Evolutionary conservation across 2,113 vertebrate species (phyloP), one percentile per base, ranked within the genome.

Genomic region (Eira barbara): DNA sequence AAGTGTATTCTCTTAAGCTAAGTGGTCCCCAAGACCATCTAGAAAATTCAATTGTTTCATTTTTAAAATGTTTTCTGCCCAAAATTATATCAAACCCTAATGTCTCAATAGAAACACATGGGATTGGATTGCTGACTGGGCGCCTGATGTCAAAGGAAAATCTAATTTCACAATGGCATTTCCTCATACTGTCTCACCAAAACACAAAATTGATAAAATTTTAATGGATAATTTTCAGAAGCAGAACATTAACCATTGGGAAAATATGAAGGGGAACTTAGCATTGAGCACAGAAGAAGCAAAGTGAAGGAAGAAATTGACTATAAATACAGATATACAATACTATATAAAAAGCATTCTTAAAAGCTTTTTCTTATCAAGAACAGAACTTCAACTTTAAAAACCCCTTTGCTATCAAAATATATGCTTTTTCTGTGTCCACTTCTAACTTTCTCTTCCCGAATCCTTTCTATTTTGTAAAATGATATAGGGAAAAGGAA

Each of bases 1-100:
- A 99, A 99, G 99, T 99, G 99, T 99, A 99, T 99, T 99, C 99
- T 99, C 99, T 99, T 99, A 99, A 99, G 99, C 99, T 99, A 99
- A 99, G 99, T 99, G 99, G 99, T 99, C 99, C 99, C 99, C 98
- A 99, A 99, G 99, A 99, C 99, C 99, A 99, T 99, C 99, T 99
- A 99, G 99, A 99, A 99, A 99, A 99, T 99, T 99, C 99, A 99
- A 99, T 99, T 99, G 99, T 99, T 99, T 99, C 99, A 99, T 99
- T 99, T 98, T 99, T 99, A 99, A 99, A 99, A 99, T 99, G 99
- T 99, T 99, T 99, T 99, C 99, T 99, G 99, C 99, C 99, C 99
- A 99, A 99, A 99, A 99, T 99, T 99, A 99, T 99, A 99, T 99
- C 99, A 99, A 99, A 99, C 99, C 99, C 98, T 99, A 99, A 99